Base-by-base conservation (phyloP, 2,888 invertebrate species). In the Lycophotia porphyrea region DNA sequence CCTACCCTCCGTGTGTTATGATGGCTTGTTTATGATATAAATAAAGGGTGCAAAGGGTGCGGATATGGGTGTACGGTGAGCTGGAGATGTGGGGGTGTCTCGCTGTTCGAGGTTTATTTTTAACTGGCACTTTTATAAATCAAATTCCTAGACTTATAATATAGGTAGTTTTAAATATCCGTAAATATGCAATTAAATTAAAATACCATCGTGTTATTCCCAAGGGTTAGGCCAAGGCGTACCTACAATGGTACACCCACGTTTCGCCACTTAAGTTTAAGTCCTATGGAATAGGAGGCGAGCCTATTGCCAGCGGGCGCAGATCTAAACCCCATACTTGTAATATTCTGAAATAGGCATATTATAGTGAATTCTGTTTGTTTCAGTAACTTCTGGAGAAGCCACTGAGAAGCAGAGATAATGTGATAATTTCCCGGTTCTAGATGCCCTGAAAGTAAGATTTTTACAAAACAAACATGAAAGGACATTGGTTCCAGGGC, bases 21-120 rank as follows among this genome's bases (percentile, higher is more conserved):
- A 84, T 80, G 84, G n/a, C 21, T 60, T 84, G 72, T 82, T 84
- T 71, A 71, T 72, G 72, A 49, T 67, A 84, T 71, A 70, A 70
- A 76, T 76, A 76, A 80, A 60, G 84, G 76, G 74, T 21, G n/a
- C 5, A 49, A 68, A 66, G 84, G 76, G 84, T 70, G 72, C 27
- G 60, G 63, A 13, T 58, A 52, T 55, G 58, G 18, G 15, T 39
- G 67, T 68, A 18, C 18, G 34, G 49, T 47, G 36, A 60, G 68
- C 76, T 76, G 58, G 15, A 2, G 27, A 34, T 36, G 39, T 55
- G 34, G 5, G 36, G 4, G 36, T 71, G 27, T n/a, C 15, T 47
- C 31, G 8, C 5, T 27, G 15, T 27, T 36, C 5, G 24, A 42
- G 15, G 52, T 5, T 34, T 67, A n/a, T 18, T 47, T 39, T 49